Evolutionary conservation across 1,140 invertebrate genomes (phyloP).

Genomic region (Pseudomyrmex sp.): DNA sequence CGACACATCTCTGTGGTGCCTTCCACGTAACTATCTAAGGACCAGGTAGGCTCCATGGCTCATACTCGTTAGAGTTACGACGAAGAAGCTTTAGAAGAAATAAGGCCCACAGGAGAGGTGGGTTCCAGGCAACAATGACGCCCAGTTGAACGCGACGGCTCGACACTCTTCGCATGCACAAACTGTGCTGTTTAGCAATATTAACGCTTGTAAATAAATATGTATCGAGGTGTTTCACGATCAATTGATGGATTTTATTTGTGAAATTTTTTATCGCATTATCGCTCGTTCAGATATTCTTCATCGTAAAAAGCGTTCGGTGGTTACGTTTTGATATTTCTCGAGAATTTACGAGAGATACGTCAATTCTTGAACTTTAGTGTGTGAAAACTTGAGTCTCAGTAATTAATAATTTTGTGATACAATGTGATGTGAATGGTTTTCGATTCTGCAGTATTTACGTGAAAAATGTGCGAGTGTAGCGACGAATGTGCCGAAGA

Average conservation of each 20-base stretch:
- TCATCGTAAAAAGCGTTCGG: no score
- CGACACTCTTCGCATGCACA: conserved; percentile 67
- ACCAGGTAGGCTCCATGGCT: conserved; percentile 60
- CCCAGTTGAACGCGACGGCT: conserved; percentile 80
- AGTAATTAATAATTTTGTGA: background rate
- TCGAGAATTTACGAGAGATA: background rate
- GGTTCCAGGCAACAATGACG: conserved; percentile 82
- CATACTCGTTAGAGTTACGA: conserved; percentile 74
- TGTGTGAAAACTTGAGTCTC: background rate
- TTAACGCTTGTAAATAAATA: conserved; percentile 27
- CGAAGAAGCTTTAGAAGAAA: conserved; percentile 80
- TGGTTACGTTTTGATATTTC: no score
- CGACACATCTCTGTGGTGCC: conserved; percentile 55
- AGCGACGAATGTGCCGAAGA: conserved; percentile 77
- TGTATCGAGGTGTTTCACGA: background rate
- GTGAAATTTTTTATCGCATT: background rate
- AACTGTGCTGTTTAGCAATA: conserved; percentile 42
- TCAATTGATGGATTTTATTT: conserved; percentile 4
- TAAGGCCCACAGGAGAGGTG: conserved; percentile 76
- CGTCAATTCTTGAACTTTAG: background rate
- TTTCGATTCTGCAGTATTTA: background rate
- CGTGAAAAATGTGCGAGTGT: conserved; percentile 81
- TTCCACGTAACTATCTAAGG: conserved; percentile 76
- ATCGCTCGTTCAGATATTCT: background rate
- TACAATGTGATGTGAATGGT: conserved; percentile 22